These are phyloP conservation scores for Ephydatia muelleri DNA, from an alignment of 37 sponge, comb jelly and placozoan species.

Conservation along the genomic window DNA sequence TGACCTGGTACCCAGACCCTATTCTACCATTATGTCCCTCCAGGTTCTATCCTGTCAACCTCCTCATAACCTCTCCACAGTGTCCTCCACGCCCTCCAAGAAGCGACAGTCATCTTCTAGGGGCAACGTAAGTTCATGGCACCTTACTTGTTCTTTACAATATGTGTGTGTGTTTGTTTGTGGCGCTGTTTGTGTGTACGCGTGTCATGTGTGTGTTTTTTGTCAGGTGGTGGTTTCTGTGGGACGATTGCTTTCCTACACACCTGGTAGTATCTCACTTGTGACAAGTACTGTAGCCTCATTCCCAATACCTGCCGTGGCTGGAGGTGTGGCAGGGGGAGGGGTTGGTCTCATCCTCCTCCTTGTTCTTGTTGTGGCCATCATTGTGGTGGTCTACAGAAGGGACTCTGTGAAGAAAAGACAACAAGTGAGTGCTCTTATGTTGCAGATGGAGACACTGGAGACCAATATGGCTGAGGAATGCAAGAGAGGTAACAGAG, in stretches of 20 bases:
- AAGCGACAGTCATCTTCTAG: background rate
- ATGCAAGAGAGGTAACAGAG: slow-evolving; percentile 85
- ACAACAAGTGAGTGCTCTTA: slow-evolving; percentile 54
- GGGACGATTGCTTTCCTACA: background rate
- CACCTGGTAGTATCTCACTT: no score
- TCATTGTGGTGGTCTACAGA: background rate
- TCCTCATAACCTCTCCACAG: background rate
- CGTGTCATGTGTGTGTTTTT: background rate
- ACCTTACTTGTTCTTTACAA: background rate
- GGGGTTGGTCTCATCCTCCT: background rate
- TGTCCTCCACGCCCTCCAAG: background rate
- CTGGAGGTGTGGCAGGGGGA: no score
- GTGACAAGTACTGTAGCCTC: no score
- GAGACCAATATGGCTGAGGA: slow-evolving; percentile 93
- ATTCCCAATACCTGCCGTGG: no score
- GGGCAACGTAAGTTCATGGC: background rate
- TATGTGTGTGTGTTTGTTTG: slow-evolving; percentile 3
- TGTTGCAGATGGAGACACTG: slow-evolving; percentile 87
- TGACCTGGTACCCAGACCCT: background rate
- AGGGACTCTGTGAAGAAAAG: slow-evolving; percentile 49
- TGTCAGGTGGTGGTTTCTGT: background rate
- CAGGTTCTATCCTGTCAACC: background rate
- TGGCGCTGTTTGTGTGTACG: slow-evolving; percentile 2
- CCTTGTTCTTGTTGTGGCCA: background rate
- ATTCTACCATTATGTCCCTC: background rate